Evolutionary conservation across 1,140 invertebrate species (phyloP).

Genomic region (Drosophila varians): DNA sequence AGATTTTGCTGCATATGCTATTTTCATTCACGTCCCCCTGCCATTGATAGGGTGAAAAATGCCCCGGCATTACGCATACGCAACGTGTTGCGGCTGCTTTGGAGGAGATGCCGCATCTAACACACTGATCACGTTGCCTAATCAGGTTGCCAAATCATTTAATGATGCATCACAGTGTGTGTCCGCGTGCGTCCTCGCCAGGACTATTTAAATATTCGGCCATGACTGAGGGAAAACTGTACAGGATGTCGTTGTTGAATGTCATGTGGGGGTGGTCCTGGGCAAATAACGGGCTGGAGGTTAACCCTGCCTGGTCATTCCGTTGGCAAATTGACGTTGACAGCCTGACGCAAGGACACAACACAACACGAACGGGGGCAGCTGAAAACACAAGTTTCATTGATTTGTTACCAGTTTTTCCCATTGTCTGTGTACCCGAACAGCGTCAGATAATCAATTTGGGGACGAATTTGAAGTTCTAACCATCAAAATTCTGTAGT

Average conservation of each 20-base stretch:
- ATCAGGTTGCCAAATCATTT: constrained; percentile 67
- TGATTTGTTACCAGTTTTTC: constrained; percentile 43
- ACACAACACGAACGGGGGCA: constrained; percentile 11
- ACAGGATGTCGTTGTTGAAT: constrained; percentile 16
- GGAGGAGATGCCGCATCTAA: constrained; percentile 18
- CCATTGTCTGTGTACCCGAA: constrained; percentile 26
- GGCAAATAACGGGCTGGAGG: constrained; percentile 11
- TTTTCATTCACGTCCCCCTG: constrained; percentile 40
- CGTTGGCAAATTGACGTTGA: constrained; percentile 64
- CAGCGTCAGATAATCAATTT: constrained; percentile 24
- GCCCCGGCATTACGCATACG: constrained; percentile 57
- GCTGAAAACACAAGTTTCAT: constrained; percentile 42
- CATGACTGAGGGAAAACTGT: constrained; percentile 37
- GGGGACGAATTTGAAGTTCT: neutral
- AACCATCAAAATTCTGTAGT: neutral
- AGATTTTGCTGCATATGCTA: constrained; percentile 30
- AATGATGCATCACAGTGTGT: constrained; percentile 43
- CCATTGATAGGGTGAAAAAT: constrained; percentile 43
- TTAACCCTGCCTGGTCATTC: constrained; percentile 36
- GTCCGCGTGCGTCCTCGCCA: neutral
- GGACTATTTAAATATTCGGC: constrained; percentile 46
- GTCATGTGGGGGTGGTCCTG: neutral
- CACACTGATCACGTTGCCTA: constrained; percentile 63
- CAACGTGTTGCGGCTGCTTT: constrained; percentile 49
- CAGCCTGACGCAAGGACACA: constrained; percentile 29